A percentile compares a stretch with the other conserved stretches of the same genome.
Conservation (phyloP, 2,113 vertebrate genomes). For the Melanerpes aurifrons region DNA sequence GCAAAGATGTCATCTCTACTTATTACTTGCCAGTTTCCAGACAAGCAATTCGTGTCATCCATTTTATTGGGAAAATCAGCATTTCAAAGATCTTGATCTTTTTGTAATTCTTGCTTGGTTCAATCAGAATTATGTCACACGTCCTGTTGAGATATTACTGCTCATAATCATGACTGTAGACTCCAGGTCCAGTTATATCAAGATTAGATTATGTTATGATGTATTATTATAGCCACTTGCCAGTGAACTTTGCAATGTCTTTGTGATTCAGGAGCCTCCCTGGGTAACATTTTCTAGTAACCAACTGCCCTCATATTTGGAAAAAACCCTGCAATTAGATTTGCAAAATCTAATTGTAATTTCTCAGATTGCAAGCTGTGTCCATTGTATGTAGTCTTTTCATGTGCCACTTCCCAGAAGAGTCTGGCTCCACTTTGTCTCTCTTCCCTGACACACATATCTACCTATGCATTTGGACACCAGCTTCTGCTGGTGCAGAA, state of each 20-base stretch:
- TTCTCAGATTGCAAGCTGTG: not conserved
- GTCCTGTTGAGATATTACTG: not conserved
- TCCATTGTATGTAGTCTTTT: not conserved
- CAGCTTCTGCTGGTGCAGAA: not conserved
- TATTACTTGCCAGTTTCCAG: not conserved
- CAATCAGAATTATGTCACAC: not conserved
- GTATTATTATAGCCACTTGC: not conserved
- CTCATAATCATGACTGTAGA: not conserved
- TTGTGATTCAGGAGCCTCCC: not conserved
- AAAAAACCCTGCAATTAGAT: not conserved
- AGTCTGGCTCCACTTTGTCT: not conserved
- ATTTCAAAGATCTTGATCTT: not conserved
- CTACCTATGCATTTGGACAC: not conserved
- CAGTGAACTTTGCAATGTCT: not conserved
- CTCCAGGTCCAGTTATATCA: not conserved
- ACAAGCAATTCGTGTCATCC: not conserved
- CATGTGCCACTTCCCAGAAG: not conserved
- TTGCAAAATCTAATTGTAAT: not conserved
- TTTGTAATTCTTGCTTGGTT: not conserved
- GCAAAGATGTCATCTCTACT: conserved; percentile 27
- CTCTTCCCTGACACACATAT: not conserved
- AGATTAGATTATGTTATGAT: not conserved
- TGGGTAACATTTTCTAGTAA: not conserved
- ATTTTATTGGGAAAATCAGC: not conserved
- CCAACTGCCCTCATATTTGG: not conserved